These are phyloP conservation scores for Poeciliopsis prolifica DNA, from an alignment of 2,113 vertebrate species.

Conservation along the genomic window DNA sequence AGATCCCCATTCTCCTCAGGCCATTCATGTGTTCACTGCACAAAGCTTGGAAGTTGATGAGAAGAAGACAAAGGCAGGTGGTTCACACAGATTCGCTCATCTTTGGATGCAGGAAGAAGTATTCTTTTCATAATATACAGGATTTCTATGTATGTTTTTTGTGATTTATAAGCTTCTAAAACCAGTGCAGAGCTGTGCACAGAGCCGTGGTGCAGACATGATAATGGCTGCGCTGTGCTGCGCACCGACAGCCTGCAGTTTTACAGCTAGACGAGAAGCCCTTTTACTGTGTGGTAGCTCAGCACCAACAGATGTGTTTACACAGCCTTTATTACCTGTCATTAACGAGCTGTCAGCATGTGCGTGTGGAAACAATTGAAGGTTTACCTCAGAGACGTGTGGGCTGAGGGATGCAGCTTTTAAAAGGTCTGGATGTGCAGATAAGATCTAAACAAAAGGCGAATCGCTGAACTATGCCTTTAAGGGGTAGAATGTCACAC, in stretches of 20 bases:
- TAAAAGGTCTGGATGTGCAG: not conserved
- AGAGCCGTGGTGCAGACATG: conserved; percentile 21
- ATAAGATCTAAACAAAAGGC: not conserved
- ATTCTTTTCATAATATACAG: not conserved
- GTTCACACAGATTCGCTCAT: not conserved
- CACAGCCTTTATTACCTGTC: conserved; percentile 74
- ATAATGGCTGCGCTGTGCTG: conserved; percentile 45
- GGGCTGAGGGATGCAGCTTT: conserved; percentile 7
- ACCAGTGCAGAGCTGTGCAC: not conserved
- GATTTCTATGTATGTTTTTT: not conserved
- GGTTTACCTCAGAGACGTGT: conserved; percentile 37
- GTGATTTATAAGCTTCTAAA: conserved; percentile 11
- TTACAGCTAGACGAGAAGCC: conserved; percentile 49
- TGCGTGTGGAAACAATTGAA: conserved; percentile 54
- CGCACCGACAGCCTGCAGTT: conserved; percentile 35
- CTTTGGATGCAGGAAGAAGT: not conserved
- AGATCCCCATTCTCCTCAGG: conserved; percentile 6
- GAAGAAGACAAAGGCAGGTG: not conserved
- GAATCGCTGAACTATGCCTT: not conserved
- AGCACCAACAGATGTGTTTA: conserved; percentile 75
- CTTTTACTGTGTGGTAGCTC: conserved; percentile 69
- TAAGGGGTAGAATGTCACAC: not conserved
- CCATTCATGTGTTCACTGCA: conserved; percentile 3
- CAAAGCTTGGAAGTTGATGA: not conserved
- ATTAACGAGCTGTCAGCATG: conserved; percentile 70